Evolutionary conservation across 2,888 invertebrate species (phyloP).

Genomic region (Cheilosia vulpina): DNA sequence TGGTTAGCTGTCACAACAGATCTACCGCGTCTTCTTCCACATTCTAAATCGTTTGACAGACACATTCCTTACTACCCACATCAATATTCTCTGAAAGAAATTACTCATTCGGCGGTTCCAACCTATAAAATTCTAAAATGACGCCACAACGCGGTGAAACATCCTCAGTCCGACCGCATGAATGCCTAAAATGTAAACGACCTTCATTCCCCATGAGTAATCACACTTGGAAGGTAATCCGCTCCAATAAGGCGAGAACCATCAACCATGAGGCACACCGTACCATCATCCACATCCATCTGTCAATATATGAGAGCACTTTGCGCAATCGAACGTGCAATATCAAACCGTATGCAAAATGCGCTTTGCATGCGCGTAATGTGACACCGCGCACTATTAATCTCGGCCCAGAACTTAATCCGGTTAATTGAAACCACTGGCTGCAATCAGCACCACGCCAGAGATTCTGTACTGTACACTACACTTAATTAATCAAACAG

Average conservation of each 20-base stretch:
- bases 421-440: constrained; percentile 63
- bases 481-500: constrained; percentile 63
- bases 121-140: constrained; percentile 7
- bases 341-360: constrained; percentile 20
- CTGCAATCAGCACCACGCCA: constrained; percentile 36
- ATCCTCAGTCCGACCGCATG: constrained; percentile 19
- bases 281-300: constrained; percentile 21
- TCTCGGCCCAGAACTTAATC: constrained; percentile 65
- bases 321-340: constrained; percentile 38
- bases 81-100: neutral
- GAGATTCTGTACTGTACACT: constrained; percentile 35
- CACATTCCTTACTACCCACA: neutral
- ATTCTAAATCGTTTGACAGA: neutral
- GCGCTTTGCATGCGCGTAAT: constrained; percentile 5
- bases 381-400: constrained; percentile 42
- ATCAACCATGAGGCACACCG: constrained; percentile 2
- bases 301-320: constrained; percentile 33
- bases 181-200: constrained; percentile 17
- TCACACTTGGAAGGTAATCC: neutral
- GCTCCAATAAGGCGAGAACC: constrained; percentile 25
- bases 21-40: no score
- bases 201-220: constrained; percentile 36
- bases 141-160: constrained; percentile 7
- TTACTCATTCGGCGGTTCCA: neutral
- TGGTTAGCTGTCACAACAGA: no score